phyloP scores from a whole-genome alignment of 2,797 vertebrate genomes.

The Betta splendens region DNA sequence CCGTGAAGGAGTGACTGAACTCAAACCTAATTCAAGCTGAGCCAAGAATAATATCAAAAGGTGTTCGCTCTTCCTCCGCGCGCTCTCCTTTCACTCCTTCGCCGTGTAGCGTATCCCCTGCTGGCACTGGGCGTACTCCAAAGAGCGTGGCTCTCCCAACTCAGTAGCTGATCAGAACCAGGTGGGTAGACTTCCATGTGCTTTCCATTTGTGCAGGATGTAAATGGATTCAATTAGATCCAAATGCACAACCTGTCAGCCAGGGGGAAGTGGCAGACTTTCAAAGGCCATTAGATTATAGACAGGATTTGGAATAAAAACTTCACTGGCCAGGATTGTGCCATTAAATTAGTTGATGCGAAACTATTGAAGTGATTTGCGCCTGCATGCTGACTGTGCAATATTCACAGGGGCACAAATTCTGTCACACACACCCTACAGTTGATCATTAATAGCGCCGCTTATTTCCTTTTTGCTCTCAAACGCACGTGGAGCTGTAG shows the following conservation, averaged over 20 bases:
- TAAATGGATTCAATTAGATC: slow-evolving; percentile 84
- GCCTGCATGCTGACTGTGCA: slow-evolving; percentile 62
- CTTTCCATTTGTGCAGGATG: slow-evolving; percentile 82
- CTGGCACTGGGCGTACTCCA: slow-evolving; percentile 65
- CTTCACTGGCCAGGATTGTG: slow-evolving; percentile 66
- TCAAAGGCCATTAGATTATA: slow-evolving; percentile 81
- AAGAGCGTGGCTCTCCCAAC: slow-evolving; percentile 67
- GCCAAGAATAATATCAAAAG: slow-evolving; percentile 62
- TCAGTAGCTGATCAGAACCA: slow-evolving; percentile 86
- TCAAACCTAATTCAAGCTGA: slow-evolving; percentile 59
- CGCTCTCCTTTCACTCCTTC: slow-evolving; percentile 31
- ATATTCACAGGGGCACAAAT: slow-evolving; percentile 52
- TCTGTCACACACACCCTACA: slow-evolving; percentile 43
- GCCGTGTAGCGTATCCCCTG: slow-evolving; percentile 49
- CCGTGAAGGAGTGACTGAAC: slow-evolving; percentile 40
- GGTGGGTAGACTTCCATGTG: slow-evolving; percentile 80
- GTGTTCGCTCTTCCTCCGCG: slow-evolving; percentile 48
- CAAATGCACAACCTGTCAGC: slow-evolving; percentile 84
- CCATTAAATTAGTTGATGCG: slow-evolving; percentile 74
- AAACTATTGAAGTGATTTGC: slow-evolving; percentile 71
- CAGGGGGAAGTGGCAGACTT: slow-evolving; percentile 77
- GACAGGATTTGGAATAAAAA: slow-evolving; percentile 78
- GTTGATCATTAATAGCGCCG: slow-evolving; percentile 52
- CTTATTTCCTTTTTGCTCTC: slow-evolving; percentile 18
- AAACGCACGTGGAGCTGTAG: slow-evolving; percentile 45